Percentiles rank a stretch among this genome's conserved stretches.
Evolutionary conservation across 2,797 vertebrate species (phyloP).

Genomic region (Bufotes viridis): DNA sequence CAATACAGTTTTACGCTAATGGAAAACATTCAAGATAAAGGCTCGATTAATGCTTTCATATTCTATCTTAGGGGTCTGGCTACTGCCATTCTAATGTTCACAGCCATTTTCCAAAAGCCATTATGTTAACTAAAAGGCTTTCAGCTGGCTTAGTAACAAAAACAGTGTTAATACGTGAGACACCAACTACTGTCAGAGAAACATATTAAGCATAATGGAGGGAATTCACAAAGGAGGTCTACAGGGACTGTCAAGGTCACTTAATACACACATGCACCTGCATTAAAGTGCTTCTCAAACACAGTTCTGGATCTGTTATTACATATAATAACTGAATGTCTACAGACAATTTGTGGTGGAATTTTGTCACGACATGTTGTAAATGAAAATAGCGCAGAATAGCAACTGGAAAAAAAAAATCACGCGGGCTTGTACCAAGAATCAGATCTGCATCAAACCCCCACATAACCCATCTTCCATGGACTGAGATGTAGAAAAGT

Average conservation of each 20-base stretch:
- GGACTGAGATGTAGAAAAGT: too few species aligned
- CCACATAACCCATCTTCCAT: too few species aligned
- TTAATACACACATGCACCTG: neutral
- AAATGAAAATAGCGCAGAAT: neutral
- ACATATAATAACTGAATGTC: neutral
- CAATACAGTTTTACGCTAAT: conserved; percentile 26
- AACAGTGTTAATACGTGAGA: conserved; percentile 11
- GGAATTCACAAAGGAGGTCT: conserved; percentile 5
- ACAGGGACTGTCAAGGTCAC: conserved; percentile 17
- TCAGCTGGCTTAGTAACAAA: conserved; percentile 23
- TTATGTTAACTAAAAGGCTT: conserved; percentile 31
- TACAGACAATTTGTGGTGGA: neutral
- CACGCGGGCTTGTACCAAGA: neutral
- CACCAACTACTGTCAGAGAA: conserved; percentile 1
- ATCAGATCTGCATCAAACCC: too few species aligned
- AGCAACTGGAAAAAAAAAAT: neutral
- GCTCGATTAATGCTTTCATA: conserved; percentile 40
- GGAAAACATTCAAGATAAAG: conserved; percentile 42
- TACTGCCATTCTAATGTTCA: conserved; percentile 19
- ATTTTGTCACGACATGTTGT: neutral
- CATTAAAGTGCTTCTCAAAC: conserved; percentile 1
- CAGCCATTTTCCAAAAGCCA: conserved; percentile 15
- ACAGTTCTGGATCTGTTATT: neutral
- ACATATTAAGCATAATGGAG: neutral
- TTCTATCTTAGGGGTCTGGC: neutral